Conservation (phyloP, 2,888 invertebrate genomes). For the Dynastes hyllus region DNA sequence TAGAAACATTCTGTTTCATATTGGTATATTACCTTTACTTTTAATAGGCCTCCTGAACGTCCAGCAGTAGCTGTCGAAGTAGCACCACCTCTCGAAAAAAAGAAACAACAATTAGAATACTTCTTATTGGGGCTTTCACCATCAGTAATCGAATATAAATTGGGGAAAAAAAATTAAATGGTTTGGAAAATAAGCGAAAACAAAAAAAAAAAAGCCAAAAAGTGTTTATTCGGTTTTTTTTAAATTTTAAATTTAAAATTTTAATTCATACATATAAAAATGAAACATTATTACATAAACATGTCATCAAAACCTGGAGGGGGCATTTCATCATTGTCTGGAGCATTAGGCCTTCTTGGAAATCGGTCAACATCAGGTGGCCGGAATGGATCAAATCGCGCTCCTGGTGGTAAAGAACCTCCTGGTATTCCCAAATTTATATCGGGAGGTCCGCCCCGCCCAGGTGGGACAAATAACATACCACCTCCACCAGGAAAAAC, state of each 20-base stretch:
- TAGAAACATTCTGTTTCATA: background rate
- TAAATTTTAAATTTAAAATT: too few relatives aligned
- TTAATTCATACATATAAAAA: constrained; percentile 4
- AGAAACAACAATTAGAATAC: constrained; percentile 69
- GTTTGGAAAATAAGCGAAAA: too few relatives aligned
- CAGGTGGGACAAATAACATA: constrained; percentile 84
- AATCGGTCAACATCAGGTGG: constrained; percentile 74
- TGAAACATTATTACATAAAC: constrained; percentile 77
- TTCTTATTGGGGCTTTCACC: constrained; percentile 71
- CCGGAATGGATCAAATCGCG: constrained; percentile 90
- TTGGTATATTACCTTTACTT: background rate
- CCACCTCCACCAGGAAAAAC: constrained; percentile 74
- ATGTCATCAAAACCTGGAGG: constrained; percentile 85
- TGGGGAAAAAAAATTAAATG: constrained; percentile 75
- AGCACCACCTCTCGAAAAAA: constrained; percentile 61
- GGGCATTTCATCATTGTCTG: constrained; percentile 83
- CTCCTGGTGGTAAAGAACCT: constrained; percentile 82
- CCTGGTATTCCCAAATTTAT: constrained; percentile 63
- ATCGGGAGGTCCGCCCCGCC: constrained; percentile 56
- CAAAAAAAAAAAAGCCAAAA: too few relatives aligned
- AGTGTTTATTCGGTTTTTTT: constrained; percentile 33
- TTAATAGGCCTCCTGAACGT: constrained; percentile 64
- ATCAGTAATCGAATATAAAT: constrained; percentile 66
- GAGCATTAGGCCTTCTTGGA: constrained; percentile 69
- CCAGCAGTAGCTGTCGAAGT: constrained; percentile 55